Evolutionary conservation across 2,888 invertebrate species (phyloP).

Genomic region (Blastobasis lacticolella): DNA sequence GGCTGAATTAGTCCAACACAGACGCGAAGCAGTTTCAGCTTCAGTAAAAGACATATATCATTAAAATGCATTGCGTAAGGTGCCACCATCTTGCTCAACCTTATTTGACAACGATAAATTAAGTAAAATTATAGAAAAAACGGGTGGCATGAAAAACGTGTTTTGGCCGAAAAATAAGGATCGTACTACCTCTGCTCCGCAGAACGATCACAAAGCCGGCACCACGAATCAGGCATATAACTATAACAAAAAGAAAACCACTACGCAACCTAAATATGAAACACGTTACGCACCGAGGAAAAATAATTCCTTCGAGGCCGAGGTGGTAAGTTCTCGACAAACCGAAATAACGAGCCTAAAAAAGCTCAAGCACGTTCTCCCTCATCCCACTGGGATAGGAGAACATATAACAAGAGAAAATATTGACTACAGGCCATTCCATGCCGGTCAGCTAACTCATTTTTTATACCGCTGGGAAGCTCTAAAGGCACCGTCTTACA

Average conservation of each 20-base stretch:
- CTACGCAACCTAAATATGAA: background rate
- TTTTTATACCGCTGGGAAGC: background rate
- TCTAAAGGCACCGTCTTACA: background rate
- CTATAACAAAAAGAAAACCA: background rate
- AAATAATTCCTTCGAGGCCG: background rate
- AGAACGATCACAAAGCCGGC: no score
- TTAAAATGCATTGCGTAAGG: constrained; percentile 5
- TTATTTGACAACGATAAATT: background rate
- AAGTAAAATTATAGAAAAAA: background rate
- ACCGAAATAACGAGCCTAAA: background rate
- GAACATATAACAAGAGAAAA: background rate
- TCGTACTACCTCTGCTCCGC: no score
- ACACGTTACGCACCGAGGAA: background rate
- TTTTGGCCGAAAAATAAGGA: constrained; percentile 1
- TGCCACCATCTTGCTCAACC: constrained; percentile 3
- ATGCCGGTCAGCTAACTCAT: background rate
- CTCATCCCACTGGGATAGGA: no score
- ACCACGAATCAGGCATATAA: background rate
- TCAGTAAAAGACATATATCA: constrained; percentile 6
- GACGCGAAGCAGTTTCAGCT: constrained; percentile 1
- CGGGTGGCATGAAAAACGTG: background rate
- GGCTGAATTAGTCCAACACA: constrained; percentile 7
- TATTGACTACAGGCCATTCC: background rate
- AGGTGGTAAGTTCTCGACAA: background rate
- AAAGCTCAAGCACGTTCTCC: background rate